A percentile compares a stretch with the other conserved stretches of the same genome.
phyloP scores from a whole-genome alignment of 2,113 vertebrate species.

The Microtus montanus region DNA sequence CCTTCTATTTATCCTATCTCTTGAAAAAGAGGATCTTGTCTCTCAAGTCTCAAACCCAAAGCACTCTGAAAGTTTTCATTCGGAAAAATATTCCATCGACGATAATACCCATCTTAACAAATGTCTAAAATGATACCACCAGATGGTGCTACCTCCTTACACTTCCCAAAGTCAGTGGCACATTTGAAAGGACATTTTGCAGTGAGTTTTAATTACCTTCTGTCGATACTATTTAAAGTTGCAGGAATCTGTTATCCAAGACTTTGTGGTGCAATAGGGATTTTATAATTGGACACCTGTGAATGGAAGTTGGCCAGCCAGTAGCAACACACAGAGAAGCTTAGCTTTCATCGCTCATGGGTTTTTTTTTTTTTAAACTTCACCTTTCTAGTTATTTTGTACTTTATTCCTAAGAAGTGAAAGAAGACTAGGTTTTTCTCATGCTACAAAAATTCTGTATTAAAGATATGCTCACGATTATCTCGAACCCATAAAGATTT shows the following conservation, averaged over 20 bases:
- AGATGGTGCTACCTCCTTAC: slow-evolving; percentile 63
- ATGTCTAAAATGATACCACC: slow-evolving; percentile 12
- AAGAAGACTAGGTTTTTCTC: background rate
- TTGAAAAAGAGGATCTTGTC: background rate
- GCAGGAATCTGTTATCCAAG: background rate
- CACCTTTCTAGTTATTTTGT: background rate
- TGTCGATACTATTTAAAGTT: background rate
- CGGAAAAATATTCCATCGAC: background rate
- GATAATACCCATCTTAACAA: background rate
- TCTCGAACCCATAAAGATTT: background rate
- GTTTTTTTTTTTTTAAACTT: background rate
- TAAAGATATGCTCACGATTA: background rate
- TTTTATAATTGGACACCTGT: slow-evolving; percentile 1
- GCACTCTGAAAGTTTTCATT: background rate
- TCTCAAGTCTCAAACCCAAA: background rate
- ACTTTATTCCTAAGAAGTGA: background rate
- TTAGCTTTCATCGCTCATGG: background rate
- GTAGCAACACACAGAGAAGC: background rate
- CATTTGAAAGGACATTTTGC: background rate
- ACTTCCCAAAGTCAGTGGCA: background rate
- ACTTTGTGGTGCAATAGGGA: background rate
- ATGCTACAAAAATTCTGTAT: background rate
- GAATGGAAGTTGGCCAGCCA: background rate
- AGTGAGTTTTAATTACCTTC: background rate
- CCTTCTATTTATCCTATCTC: slow-evolving; percentile 16